Conservation (phyloP, 2,113 vertebrate genomes). For the Tichodroma muraria region DNA sequence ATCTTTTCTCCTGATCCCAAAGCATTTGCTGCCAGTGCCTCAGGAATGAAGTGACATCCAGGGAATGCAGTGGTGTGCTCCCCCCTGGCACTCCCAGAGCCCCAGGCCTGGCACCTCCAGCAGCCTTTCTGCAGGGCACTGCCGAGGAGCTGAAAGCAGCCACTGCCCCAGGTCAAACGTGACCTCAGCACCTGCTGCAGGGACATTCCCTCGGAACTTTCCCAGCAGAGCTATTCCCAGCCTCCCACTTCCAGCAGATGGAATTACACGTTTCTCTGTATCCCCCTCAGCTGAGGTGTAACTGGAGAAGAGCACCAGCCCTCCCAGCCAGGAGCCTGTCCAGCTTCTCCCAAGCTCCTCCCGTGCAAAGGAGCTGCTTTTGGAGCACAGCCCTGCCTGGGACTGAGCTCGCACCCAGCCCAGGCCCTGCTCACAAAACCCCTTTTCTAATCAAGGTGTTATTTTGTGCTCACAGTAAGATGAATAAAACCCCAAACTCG, state of each 20-base stretch:
- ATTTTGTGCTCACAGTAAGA: not conserved
- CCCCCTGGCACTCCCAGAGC: not conserved
- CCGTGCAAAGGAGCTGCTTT: not conserved
- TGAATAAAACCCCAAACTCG: not conserved
- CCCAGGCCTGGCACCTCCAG: not conserved
- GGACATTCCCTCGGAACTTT: not conserved
- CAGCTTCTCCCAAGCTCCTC: not conserved
- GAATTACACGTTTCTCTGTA: not conserved
- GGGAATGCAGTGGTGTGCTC: not conserved
- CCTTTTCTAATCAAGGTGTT: not conserved
- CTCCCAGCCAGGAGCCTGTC: not conserved
- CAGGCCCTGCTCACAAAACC: not conserved
- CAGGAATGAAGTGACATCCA: not conserved
- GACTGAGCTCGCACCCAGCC: not conserved
- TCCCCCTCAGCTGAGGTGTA: not conserved
- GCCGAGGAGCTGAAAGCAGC: not conserved
- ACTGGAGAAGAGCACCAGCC: not conserved
- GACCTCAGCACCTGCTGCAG: not conserved
- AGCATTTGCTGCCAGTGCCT: not conserved
- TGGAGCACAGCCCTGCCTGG: not conserved
- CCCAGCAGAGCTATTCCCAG: constrained; percentile 21
- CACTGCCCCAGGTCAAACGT: fast-evolving
- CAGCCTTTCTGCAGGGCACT: not conserved
- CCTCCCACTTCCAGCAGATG: not conserved
- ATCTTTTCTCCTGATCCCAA: not conserved